Base-by-base conservation (phyloP, 2,888 invertebrate genomes). In the Parasteatoda lunata region DNA sequence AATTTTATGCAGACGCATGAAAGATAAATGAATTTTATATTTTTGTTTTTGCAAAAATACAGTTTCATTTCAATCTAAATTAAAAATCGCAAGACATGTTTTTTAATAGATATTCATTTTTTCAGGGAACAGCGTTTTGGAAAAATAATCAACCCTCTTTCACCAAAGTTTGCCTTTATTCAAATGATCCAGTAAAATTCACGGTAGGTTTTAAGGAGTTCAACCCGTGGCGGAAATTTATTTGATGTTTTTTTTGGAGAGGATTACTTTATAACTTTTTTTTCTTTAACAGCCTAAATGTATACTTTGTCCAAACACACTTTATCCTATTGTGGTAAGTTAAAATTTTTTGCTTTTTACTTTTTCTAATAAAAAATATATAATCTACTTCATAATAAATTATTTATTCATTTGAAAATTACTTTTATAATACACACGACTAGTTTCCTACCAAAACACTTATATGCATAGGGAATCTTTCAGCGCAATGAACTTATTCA, bases 321-420 rank as follows among this genome's bases (percentile, higher is more conserved):
- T 85, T 5, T 85, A 85, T 52, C 85, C 85, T 8, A 85, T 85
- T 49, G 85, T 85, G 71, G 85, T 85, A 77, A 76, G 80, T 59
- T 48, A 9, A 49, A 11, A 45, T 51, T 52, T 30, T 77, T 15
- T 30, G 15, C 30, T 30, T 30, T 30, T 30, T 30, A 30, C 30
- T 30, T 30, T 1, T 30, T 30, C 30, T 30, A 30, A 30, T 30
- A 30, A 30, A 0, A 30, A 30, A 30, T 30, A 30, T 30, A 30
- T 30, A 30, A 30, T 30, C 30, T 30, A n/a, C 30, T 30, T 30
- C 30, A 30, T 30, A 30, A 30, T 30, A 30, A 30, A 30, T 30
- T 0, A 30, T 30, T 30, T 30, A 30, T 30, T 30, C 30, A 0
- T 30, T 30, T 30, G 30, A 30, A 30, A 30, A 30, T 2, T 30